Conservation (phyloP, 2,113 vertebrate genomes). For the Rattus rattus region DNA sequence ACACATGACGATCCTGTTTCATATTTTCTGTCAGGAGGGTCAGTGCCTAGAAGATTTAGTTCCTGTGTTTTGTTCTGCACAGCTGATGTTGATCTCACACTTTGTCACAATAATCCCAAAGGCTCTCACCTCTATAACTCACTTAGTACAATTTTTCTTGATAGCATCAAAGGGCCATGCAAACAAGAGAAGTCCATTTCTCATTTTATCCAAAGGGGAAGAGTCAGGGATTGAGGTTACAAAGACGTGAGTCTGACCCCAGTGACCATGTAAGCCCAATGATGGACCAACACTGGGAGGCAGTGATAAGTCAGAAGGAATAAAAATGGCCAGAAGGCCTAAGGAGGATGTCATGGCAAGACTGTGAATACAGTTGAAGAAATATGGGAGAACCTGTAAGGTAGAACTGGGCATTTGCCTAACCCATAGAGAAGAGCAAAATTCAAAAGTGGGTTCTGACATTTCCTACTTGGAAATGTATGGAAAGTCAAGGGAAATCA, state of each 20-base stretch:
- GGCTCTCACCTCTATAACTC: not conserved
- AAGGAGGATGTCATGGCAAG: not conserved
- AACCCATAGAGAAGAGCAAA: not conserved
- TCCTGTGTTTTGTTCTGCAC: no score
- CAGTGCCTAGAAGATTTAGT: accelerated
- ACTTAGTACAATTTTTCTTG: not conserved
- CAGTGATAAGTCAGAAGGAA: not conserved
- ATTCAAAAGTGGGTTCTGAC: not conserved
- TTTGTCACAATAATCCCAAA: not conserved
- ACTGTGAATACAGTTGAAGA: not conserved
- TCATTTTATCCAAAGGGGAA: not conserved
- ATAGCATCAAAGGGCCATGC: not conserved
- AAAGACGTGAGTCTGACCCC: no score
- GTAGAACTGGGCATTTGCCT: not conserved
- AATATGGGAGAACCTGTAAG: accelerated
- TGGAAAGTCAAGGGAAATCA: constrained; percentile 34
- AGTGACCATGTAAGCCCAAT: no score
- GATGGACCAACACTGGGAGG: not conserved
- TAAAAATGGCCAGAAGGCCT: not conserved
- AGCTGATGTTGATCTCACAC: accelerated
- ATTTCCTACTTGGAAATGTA: not conserved
- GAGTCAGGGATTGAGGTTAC: not conserved
- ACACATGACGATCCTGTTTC: accelerated
- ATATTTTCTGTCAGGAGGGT: accelerated
- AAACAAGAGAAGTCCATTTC: not conserved